A percentile compares a stretch with the other conserved stretches of the same genome.
Evolutionary conservation across 2,113 vertebrate species (phyloP).

Genomic region (Brachirus orientalis): DNA sequence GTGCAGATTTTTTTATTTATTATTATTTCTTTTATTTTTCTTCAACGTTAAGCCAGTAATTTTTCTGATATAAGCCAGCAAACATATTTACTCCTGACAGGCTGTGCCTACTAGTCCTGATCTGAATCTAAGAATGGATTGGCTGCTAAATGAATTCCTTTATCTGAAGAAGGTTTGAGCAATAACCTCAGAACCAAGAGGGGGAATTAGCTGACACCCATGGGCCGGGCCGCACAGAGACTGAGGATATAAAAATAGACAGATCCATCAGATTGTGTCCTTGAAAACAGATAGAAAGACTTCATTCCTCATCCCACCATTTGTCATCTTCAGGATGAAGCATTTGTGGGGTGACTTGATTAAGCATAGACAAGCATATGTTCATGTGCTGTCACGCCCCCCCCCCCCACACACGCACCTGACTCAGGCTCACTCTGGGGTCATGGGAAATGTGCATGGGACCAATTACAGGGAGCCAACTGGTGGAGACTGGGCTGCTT

Average conservation of each 20-base stretch:
- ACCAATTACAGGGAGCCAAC: constrained; percentile 72
- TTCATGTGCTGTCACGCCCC: constrained; percentile 41
- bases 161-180: constrained; percentile 67
- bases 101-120: constrained; percentile 62
- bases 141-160: constrained; percentile 73
- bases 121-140: constrained; percentile 67
- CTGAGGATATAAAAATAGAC: constrained; percentile 47
- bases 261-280: constrained; percentile 35
- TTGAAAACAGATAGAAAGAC: constrained; percentile 44
- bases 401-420: constrained; percentile 31
- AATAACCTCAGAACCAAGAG: constrained; percentile 68
- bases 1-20: constrained; percentile 10
- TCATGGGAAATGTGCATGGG: constrained; percentile 70
- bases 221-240: constrained; percentile 15
- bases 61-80: constrained; percentile 65
- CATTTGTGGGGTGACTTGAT: constrained; percentile 29
- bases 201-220: constrained; percentile 50
- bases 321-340: constrained; percentile 21
- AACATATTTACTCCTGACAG: constrained; percentile 67
- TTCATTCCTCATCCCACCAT: not conserved
- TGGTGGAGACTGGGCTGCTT: constrained; percentile 57
- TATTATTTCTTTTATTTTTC: not conserved
- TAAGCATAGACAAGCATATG: constrained; percentile 1
- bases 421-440: constrained; percentile 36
- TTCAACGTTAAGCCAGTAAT: constrained; percentile 56